Percentiles rank a stretch among this genome's conserved stretches.
These are phyloP conservation scores for Nomada hirtipes DNA, from an alignment of 2,888 invertebrate genomes.

Conservation along the genomic window DNA sequence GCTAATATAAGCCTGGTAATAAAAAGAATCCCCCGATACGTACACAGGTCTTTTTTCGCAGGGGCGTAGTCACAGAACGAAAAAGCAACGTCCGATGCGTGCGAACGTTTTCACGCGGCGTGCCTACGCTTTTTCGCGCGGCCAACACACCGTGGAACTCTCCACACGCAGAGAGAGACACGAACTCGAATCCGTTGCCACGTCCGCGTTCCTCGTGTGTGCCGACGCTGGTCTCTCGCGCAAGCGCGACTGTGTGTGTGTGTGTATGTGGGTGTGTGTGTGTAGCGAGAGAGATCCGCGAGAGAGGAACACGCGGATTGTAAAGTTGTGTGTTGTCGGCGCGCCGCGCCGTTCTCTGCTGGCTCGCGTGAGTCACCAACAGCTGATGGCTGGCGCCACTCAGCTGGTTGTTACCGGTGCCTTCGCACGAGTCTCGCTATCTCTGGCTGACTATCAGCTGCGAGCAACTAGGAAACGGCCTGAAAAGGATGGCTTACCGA, in stretches of 20 bases:
- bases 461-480: constrained; percentile 66
- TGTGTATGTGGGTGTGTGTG: not conserved
- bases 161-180: not conserved
- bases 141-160: not conserved
- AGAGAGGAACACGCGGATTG: constrained; percentile 31
- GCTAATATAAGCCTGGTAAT: no score
- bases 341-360: constrained; percentile 50
- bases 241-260: constrained; percentile 39
- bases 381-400: constrained; percentile 84
- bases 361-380: constrained; percentile 82
- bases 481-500: constrained; percentile 54
- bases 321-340: constrained; percentile 39
- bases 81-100: not conserved
- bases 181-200: constrained; percentile 22
- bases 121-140: constrained; percentile 18
- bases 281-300: constrained; percentile 7
- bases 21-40: not conserved
- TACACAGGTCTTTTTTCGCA: no score
- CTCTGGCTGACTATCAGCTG: constrained; percentile 77
- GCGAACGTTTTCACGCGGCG: constrained; percentile 26
- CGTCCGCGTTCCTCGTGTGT: constrained; percentile 30
- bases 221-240: constrained; percentile 31
- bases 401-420: constrained; percentile 82
- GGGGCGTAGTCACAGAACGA: not conserved
- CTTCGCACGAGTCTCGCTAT: constrained; percentile 76